phyloP scores from a whole-genome alignment of 2,797 vertebrate species.

The Ispidina lecontei region DNA sequence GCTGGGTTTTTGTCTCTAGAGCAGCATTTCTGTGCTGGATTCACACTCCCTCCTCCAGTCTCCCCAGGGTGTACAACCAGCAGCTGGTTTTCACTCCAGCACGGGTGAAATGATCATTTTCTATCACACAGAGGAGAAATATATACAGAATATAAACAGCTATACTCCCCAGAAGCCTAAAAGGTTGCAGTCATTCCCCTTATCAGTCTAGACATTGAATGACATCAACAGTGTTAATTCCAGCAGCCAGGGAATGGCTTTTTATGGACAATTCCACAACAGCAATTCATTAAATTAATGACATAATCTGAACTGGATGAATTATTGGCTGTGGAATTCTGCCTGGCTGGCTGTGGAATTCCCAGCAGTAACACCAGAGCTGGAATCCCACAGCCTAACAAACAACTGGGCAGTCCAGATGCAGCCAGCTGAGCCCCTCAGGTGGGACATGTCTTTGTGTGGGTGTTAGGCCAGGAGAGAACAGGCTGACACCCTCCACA shows the following conservation, averaged over 20 bases:
- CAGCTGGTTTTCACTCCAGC: not conserved
- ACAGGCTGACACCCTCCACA: not conserved
- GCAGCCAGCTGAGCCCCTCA: not conserved
- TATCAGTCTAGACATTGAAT: not conserved
- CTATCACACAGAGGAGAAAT: not conserved
- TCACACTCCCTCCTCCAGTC: not conserved
- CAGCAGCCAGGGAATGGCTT: not conserved
- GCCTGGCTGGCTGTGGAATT: accelerated
- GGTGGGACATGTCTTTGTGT: not conserved
- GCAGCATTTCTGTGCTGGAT: not conserved
- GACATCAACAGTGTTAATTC: not conserved
- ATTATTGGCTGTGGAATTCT: not conserved
- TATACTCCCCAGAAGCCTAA: not conserved
- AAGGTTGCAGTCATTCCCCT: not conserved
- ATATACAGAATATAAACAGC: no score
- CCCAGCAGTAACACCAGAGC: not conserved
- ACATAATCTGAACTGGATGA: not conserved
- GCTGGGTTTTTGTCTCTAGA: not conserved
- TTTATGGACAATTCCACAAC: not conserved
- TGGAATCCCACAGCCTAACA: not conserved
- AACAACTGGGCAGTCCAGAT: not conserved
- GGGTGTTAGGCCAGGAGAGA: not conserved
- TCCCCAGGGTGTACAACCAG: not conserved
- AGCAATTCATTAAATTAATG: not conserved
- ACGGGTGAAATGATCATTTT: not conserved